Base-by-base conservation (phyloP, 2,113 vertebrate species). In the Eulemur rufifrons region DNA sequence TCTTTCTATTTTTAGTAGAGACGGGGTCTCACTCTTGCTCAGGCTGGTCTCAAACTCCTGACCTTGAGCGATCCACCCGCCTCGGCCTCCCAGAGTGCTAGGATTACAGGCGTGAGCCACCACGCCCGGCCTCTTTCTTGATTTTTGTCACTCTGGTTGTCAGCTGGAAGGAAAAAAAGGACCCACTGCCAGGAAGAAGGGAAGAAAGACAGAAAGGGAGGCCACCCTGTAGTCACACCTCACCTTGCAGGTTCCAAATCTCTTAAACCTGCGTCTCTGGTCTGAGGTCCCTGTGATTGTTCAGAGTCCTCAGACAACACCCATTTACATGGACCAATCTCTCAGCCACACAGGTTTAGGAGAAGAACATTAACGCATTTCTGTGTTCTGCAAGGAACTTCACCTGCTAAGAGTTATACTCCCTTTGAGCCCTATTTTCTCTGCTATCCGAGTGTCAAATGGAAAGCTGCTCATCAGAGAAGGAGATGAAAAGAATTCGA, bases 151-250 rank as follows among this genome's bases (percentile, higher is more conserved):
- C 45, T 23, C 5, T n/a, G 14, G 6, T 45, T 52, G 14, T 52
- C 14, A 23, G 15, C 17, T 50, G 8, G 18, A 87, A 50, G 63
- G 63, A 76, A 13, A 42, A 64, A 81, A 6, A 64, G 0, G 15
- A 84, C 11, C 13, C 13, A 15, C 1, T 42, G 0, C 11, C 7
- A 37, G 14, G 32, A 3, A 50, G 29, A 59, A 50, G 3, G 5
- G 20, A 14, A 32, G 47, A 37, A 23, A 17, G 10, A 32, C 0
- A 47, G 12, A 23, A n/a, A n/a, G 8, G 34, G 10, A 8, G 4
- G 39, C 39, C 17, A 66, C 29, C 23, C 21, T 29, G 0, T 8
- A 1, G 1, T 42, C 83, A 39, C 2, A 64, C 13, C 45, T 69
- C 29, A 8, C 32, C 11, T 5, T 29, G 18, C 9, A 18, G 54